Conservation (phyloP, 2,888 invertebrate genomes). For the Cantharis rustica region DNA sequence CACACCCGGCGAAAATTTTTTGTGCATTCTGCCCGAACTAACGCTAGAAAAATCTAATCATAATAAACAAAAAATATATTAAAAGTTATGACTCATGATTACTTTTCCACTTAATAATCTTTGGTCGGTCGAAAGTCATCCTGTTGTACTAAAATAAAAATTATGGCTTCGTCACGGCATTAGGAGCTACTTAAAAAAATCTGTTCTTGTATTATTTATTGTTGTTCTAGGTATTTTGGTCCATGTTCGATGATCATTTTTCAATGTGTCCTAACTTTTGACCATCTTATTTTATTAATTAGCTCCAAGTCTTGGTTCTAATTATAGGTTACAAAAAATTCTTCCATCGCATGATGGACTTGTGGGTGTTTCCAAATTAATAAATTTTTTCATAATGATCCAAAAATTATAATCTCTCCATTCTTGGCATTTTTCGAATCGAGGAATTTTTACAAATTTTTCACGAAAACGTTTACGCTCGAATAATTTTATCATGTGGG, state of each 20-base stretch:
- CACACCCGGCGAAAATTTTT: background rate
- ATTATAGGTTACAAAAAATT: background rate
- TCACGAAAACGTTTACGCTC: background rate
- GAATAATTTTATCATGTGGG: background rate
- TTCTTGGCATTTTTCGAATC: too few relatives aligned
- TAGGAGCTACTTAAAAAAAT: constrained; percentile 32
- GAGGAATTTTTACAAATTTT: background rate
- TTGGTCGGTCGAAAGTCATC: background rate
- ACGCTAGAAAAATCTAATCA: background rate
- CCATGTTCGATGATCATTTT: constrained; percentile 1
- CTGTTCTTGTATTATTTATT: constrained; percentile 31
- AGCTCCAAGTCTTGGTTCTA: background rate
- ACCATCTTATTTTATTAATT: constrained; percentile 1
- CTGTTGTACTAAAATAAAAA: constrained; percentile 27
- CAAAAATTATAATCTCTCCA: background rate
- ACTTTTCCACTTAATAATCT: background rate
- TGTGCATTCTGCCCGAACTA: background rate
- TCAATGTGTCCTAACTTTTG: background rate
- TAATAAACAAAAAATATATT: background rate
- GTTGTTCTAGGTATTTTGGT: constrained; percentile 24
- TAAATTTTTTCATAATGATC: background rate
- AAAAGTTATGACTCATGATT: constrained; percentile 5
- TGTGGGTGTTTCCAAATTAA: constrained; percentile 1
- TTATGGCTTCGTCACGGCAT: constrained; percentile 36
- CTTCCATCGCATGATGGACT: background rate